Evolutionary conservation across 1,140 invertebrate genomes (phyloP).

Genomic region (Drosophila ananassae): DNA sequence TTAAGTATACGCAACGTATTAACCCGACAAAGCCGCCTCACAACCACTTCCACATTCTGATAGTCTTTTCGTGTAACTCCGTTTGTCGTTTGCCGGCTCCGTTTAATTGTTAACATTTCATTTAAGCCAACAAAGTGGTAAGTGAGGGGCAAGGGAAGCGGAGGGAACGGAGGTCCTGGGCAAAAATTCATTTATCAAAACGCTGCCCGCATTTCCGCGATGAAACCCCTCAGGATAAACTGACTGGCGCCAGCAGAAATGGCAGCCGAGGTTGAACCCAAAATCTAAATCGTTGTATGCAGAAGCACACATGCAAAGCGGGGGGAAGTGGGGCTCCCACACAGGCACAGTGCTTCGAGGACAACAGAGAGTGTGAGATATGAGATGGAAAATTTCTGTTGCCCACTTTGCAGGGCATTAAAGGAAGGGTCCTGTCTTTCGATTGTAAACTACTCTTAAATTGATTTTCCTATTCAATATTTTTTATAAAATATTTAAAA

Average conservation of each 20-base stretch:
- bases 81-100: slow-evolving; percentile 60
- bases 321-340: neutral
- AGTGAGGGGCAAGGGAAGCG: neutral
- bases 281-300: slow-evolving; percentile 76
- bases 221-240: slow-evolving; percentile 62
- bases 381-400: neutral
- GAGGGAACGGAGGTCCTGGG: neutral
- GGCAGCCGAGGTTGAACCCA: slow-evolving; percentile 67
- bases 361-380: neutral
- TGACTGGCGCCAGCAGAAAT: slow-evolving; percentile 73
- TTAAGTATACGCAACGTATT: slow-evolving; percentile 68
- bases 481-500: neutral
- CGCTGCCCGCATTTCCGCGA: slow-evolving; percentile 75
- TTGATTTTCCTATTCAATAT: no score
- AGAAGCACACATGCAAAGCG: slow-evolving; percentile 39
- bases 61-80: slow-evolving; percentile 74
- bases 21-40: slow-evolving; percentile 29
- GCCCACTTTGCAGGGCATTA: neutral
- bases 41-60: slow-evolving; percentile 52
- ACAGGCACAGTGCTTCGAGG: slow-evolving; percentile 20
- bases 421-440: no score
- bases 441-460: no score
- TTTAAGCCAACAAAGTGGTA: slow-evolving; percentile 55
- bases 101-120: slow-evolving; percentile 82
- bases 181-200: slow-evolving; percentile 79